These are phyloP conservation scores for Sturnira hondurensis DNA, from an alignment of 2,113 vertebrate species.

Conservation along the genomic window DNA sequence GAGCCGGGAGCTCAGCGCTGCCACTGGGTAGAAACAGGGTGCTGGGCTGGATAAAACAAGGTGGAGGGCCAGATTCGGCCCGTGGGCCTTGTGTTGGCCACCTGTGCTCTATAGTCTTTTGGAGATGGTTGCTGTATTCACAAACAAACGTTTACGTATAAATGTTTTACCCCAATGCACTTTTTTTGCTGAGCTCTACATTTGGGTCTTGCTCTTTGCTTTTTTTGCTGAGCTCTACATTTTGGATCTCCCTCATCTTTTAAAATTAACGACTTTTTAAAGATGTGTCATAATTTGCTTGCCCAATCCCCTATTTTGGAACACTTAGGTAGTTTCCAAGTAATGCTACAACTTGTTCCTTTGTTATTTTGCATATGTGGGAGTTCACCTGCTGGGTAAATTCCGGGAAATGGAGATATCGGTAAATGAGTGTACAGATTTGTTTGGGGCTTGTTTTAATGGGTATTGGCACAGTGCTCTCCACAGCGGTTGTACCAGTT, in stretches of 20 bases:
- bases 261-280: conserved; percentile 6
- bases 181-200: not conserved
- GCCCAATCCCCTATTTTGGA: not conserved
- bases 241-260: not conserved
- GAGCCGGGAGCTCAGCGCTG: too few species aligned
- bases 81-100: too few species aligned
- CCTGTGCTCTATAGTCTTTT: not conserved
- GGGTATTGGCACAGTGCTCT: not conserved
- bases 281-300: not conserved
- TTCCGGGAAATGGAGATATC: not conserved
- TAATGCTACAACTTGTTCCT: not conserved
- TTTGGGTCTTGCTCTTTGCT: not conserved
- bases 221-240: not conserved
- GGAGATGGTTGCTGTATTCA: not conserved
- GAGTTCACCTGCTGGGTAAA: conserved; percentile 17
- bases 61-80: too few species aligned
- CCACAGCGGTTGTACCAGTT: not conserved
- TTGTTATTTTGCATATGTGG: not conserved
- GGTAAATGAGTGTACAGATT: not conserved
- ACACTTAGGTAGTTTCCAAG: conserved; percentile 24
- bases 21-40: too few species aligned
- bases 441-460: not conserved
- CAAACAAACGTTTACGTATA: not conserved
- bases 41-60: too few species aligned
- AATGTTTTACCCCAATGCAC: not conserved